Evolutionary conservation across 2,113 vertebrate genomes (phyloP), one percentile per base, ranked within the genome.

Genomic region (Cervus canadensis): DNA sequence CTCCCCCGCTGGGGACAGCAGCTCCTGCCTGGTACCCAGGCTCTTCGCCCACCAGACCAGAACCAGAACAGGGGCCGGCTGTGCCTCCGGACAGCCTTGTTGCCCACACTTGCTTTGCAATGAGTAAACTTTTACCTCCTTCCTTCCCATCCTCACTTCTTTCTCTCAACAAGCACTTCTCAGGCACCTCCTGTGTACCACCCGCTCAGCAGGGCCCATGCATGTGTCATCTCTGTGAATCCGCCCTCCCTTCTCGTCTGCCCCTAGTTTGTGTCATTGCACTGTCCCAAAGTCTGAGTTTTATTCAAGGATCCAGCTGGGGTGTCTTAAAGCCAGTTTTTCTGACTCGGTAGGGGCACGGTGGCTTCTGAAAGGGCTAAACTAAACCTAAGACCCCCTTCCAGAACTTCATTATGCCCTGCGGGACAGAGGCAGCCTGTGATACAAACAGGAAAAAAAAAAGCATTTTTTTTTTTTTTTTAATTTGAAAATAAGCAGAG

Each of bases 401-500:
- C 9, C 21, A 30, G 52, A 92, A 84, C 40, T 82, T 45, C 12
- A 33, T n/a, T 13, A 12, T 71, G 19, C 59, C 78, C 57, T 11
- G 4, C 23, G 7, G 28, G n/a, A 50, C 62, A 84, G 60, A 92
- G 89, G 50, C 28, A 62, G 50, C 60, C 82, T 4, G 3, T 45
- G 67, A 93, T 40, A 48, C 23, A 19, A 74, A 64, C 33, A 7
- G 81, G 28, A 1, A 7, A 26, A 52, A 30, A 52, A 76, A 74
- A 64, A 26, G 6, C 28, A 56, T 59, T 93, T 89, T 91, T 21
- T 50, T 88, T 25, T n/a, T n/a, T n/a, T 87, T 74, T 81, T 91
- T 11, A 74, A 71, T 52, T 26, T 52, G 76, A 95, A 97, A 90
- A 86, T 52, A 94, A 83, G 13, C 25, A 76, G 86, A 74, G 48